Conservation (phyloP, 2,113 vertebrate species). For the Conger conger region DNA sequence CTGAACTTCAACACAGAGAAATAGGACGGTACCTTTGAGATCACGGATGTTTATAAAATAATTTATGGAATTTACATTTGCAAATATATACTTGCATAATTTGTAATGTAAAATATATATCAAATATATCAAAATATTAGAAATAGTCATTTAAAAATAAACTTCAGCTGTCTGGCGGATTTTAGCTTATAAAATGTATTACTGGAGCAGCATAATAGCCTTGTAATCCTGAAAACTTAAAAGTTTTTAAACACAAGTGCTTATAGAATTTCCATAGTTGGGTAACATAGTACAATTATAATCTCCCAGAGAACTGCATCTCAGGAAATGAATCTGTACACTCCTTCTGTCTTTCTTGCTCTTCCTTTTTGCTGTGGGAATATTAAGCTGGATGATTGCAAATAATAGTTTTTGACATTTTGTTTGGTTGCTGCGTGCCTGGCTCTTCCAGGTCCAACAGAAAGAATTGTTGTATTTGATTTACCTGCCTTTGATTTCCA, state of each 20-base stretch:
- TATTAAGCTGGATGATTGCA: constrained; percentile 76
- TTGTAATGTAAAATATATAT: not conserved
- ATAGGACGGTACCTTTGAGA: not conserved
- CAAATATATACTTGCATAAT: not conserved
- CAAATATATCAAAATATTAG: too few species aligned
- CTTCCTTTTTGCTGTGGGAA: constrained; percentile 57
- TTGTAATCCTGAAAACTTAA: not conserved
- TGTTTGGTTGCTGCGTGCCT: constrained; percentile 68
- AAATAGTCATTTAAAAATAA: not conserved
- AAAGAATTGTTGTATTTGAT: constrained; percentile 84
- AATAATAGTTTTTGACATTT: constrained; percentile 84
- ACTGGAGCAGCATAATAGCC: not conserved
- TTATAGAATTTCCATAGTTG: not conserved
- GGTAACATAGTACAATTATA: constrained; percentile 48
- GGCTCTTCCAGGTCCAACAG: constrained; percentile 69
- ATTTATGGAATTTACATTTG: not conserved
- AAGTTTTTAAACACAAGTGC: not conserved
- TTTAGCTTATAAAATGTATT: not conserved
- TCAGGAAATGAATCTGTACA: constrained; percentile 54
- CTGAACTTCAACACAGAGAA: not conserved
- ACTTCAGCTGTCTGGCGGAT: not conserved
- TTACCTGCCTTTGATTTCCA: constrained; percentile 81
- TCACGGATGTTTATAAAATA: not conserved
- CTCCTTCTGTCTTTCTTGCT: constrained; percentile 41
- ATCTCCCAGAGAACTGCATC: constrained; percentile 48